A percentile compares a stretch with the other conserved stretches of the same genome.
Evolutionary conservation across 2,797 vertebrate species (phyloP).

Genomic region (Trematomus bernacchii): DNA sequence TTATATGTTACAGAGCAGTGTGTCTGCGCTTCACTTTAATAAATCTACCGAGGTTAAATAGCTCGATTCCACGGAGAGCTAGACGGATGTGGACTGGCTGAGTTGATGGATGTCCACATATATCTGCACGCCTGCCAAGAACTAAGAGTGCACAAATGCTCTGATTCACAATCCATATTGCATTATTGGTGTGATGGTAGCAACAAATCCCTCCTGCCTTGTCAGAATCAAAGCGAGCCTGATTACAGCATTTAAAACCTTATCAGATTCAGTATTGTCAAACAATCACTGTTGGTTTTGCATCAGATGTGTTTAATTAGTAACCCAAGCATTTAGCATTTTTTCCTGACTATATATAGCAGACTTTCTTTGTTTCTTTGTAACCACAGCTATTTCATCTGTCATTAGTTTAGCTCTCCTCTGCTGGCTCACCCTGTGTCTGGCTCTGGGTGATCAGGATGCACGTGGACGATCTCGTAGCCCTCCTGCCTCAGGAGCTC

Average conservation of each 20-base stretch:
- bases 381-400: background rate
- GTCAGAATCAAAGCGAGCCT: constrained; percentile 18
- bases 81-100: constrained; percentile 27
- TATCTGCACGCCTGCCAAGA: constrained; percentile 32
- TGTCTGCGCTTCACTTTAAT: constrained; percentile 52
- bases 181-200: constrained; percentile 17
- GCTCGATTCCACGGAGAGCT: constrained; percentile 30
- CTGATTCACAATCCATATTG: constrained; percentile 20
- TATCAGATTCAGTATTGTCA: constrained; percentile 2
- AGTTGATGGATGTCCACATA: constrained; percentile 40
- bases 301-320: too few species aligned
- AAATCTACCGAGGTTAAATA: constrained; percentile 55
- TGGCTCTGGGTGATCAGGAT: constrained; percentile 85
- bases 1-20: constrained; percentile 70
- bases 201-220: constrained; percentile 4
- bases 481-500: constrained; percentile 95
- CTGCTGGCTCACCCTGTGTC: constrained; percentile 87
- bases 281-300: background rate
- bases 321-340: background rate
- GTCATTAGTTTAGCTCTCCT: background rate
- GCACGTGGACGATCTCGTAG: constrained; percentile 93
- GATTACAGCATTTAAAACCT: background rate
- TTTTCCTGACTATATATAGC: background rate
- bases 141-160: constrained; percentile 20
- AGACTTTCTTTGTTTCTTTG: constrained; percentile 13